Base-by-base conservation (phyloP, 2,797 vertebrate species). In the Betta splendens region DNA sequence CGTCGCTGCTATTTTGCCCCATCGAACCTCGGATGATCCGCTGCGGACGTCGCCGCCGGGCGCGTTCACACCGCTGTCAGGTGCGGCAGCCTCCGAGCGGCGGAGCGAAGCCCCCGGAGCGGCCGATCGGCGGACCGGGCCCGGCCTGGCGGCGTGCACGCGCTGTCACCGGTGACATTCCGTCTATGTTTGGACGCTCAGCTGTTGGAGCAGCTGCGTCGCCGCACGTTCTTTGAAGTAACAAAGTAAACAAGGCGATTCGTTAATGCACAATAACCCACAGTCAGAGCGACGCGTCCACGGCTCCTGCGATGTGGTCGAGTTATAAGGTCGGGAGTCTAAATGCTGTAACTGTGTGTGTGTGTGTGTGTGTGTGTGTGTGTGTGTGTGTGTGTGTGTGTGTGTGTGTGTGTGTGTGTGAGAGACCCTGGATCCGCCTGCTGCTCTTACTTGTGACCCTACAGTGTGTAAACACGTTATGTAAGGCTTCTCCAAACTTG, bases 391-490 rank as follows among this genome's bases (percentile, higher is more conserved):
- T 8, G 35, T 63, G 26, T 45, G 31, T 43, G 35, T 3, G 17
- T 44, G 35, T 9, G 9, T 8, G 35, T 63, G 26, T 45, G 31
- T 43, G 35, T 3, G 17, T 44, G 35, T 9, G 9, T 8, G 35
- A 63, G 26, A 59, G 40, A 45, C 51, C 60, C 20, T 44, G 2
- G 51, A 18, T 72, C 62, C 39, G 68, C 44, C 63, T 7, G 20
- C 39, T 47, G 53, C n/a, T 15, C 53, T 69, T 33, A 44, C 75
- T 79, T 69, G 72, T 82, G 79, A 74, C 72, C 70, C 54, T 32
- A 36, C 4, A 45, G 60, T 45, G 62, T 69, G 80, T 81, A 80
- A 81, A 84, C 80, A 78, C 44, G 56, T 86, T 86, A 64, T 74
- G 53, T 46, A 81, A 80, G 66, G 51, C 32, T 42, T 17, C 32